A percentile compares a stretch with the other conserved stretches of the same genome.
phyloP scores from a whole-genome alignment of 2,797 vertebrate genomes.

The Mionectes olivaceus region DNA sequence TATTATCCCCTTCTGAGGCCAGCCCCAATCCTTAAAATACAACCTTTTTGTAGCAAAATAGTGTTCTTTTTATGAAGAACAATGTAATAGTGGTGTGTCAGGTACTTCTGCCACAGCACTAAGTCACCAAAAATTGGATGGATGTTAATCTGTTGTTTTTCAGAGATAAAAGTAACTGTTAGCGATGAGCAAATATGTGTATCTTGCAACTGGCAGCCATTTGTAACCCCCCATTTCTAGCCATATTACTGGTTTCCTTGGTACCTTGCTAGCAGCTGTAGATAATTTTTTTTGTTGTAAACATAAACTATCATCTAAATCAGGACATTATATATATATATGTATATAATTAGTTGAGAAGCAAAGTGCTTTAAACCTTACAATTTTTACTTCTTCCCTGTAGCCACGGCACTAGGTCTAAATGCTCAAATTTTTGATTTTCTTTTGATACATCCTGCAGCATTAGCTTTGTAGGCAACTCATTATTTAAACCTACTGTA shows the following conservation, averaged over 20 bases:
- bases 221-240: conserved; percentile 43
- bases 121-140: conserved; percentile 64
- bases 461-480: conserved; percentile 65
- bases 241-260: conserved; percentile 69
- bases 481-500: conserved; percentile 73
- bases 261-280: conserved; percentile 80
- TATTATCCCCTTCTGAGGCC: background rate
- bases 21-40: conserved; percentile 34
- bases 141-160: conserved; percentile 68
- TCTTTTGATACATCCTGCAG: conserved; percentile 61
- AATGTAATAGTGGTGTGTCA: conserved; percentile 66
- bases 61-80: conserved; percentile 67
- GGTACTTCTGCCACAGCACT: conserved; percentile 66
- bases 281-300: conserved; percentile 72
- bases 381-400: conserved; percentile 58
- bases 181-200: conserved; percentile 64
- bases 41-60: conserved; percentile 67
- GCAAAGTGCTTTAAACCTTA: conserved; percentile 79
- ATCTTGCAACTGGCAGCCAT: conserved; percentile 74
- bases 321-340: conserved; percentile 62
- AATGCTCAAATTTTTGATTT: conserved; percentile 47
- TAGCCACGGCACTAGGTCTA: conserved; percentile 63
- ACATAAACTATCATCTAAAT: conserved; percentile 76
- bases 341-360: conserved; percentile 63
- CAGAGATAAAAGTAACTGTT: conserved; percentile 72